Percentiles rank a stretch among this genome's conserved stretches.
These are phyloP conservation scores for Phrynocephalus versicolor DNA, from an alignment of 2,113 vertebrate genomes.

Conservation along the genomic window DNA sequence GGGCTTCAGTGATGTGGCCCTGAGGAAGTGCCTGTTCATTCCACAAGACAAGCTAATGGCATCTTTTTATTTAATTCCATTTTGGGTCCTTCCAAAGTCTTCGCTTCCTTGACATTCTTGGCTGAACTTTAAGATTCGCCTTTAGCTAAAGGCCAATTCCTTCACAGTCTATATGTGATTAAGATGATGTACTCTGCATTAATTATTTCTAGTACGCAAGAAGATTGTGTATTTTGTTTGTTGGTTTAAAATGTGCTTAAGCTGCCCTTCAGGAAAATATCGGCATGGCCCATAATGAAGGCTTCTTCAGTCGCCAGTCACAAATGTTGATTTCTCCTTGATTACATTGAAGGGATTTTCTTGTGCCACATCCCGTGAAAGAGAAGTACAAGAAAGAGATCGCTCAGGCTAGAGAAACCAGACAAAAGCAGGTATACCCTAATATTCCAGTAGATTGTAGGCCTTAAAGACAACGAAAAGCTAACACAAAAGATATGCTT, in stretches of 20 bases:
- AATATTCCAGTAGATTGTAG: neutral
- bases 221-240: neutral
- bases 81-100: no score
- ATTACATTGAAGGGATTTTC: neutral
- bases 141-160: neutral
- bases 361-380: neutral
- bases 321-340: neutral
- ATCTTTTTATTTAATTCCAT: neutral
- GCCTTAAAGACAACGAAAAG: neutral
- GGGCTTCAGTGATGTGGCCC: neutral
- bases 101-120: neutral
- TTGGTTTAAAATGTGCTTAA: neutral
- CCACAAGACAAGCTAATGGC: neutral
- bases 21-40: neutral
- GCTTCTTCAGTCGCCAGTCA: neutral
- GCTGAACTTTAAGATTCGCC: neutral
- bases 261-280: neutral
- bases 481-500: neutral
- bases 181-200: neutral
- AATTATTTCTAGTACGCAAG: neutral
- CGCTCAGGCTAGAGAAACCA: neutral
- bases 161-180: neutral
- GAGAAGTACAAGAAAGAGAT: neutral
- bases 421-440: neutral
- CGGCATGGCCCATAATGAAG: neutral